Conservation (phyloP, 2,113 vertebrate genomes). For the Indicator indicator region DNA sequence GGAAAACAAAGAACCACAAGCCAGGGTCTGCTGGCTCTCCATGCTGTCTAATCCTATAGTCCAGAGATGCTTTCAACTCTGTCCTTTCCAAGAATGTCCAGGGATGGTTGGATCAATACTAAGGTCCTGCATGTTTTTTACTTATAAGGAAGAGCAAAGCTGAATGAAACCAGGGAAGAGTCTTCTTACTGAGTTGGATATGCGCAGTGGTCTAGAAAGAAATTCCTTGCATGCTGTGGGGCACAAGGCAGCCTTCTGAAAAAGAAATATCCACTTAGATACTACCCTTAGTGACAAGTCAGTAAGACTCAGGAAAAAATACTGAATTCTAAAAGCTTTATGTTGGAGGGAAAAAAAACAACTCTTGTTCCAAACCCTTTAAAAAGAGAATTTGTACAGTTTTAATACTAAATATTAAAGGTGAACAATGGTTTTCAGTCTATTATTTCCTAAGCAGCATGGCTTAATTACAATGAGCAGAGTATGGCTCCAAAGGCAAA, state of each 20-base stretch:
- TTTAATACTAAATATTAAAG: not conserved
- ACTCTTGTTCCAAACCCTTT: not conserved
- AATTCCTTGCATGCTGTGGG: not conserved
- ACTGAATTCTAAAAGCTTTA: not conserved
- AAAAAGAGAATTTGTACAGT: not conserved
- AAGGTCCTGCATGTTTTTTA: not conserved
- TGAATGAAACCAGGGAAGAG: not conserved
- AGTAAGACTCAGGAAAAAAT: not conserved
- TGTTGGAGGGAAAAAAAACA: not conserved
- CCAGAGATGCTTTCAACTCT: accelerated
- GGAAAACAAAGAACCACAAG: not conserved
- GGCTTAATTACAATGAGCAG: not conserved
- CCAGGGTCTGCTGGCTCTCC: not conserved
- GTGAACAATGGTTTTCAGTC: not conserved
- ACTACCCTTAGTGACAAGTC: not conserved
- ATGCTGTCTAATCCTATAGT: not conserved
- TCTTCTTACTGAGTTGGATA: not conserved
- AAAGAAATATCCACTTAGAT: not conserved
- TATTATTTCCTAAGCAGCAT: not conserved
- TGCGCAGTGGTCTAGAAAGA: not conserved
- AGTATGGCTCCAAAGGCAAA: not conserved
- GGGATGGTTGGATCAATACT: not conserved
- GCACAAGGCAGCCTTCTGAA: not conserved
- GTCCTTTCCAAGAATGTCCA: not conserved
- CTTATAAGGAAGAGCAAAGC: not conserved